These are phyloP conservation scores for Chironomus riparius DNA, from an alignment of 2,888 invertebrate genomes.

Conservation along the genomic window DNA sequence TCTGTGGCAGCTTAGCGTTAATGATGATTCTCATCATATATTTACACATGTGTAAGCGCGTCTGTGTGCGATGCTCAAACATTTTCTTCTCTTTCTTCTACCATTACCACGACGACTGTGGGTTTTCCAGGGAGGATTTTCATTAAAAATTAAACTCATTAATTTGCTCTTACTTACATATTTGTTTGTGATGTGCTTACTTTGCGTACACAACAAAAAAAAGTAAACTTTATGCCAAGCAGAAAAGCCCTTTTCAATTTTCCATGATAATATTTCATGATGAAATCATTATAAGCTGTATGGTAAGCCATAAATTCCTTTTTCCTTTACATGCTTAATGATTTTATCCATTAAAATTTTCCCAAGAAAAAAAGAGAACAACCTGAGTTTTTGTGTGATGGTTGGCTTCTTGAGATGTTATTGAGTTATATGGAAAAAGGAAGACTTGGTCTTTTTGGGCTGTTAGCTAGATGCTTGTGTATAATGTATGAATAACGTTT, in stretches of 20 bases:
- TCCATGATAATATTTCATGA: too few relatives aligned
- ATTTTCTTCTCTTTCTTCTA: background rate
- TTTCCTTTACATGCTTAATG: too few relatives aligned
- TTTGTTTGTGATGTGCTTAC: background rate
- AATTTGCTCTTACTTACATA: background rate
- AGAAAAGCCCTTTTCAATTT: background rate
- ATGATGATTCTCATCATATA: background rate
- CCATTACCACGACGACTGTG: background rate
- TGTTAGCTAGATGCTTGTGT: too few relatives aligned
- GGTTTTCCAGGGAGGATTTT: background rate
- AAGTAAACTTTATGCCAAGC: background rate
- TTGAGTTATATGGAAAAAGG: too few relatives aligned
- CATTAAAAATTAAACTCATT: conserved; percentile 6
- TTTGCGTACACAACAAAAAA: background rate
- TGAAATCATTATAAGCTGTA: too few relatives aligned
- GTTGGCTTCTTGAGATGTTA: too few relatives aligned
- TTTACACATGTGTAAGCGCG: background rate
- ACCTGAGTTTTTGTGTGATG: too few relatives aligned
- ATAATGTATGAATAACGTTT: too few relatives aligned
- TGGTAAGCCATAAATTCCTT: too few relatives aligned
- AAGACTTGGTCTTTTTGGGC: too few relatives aligned
- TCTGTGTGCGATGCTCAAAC: background rate
- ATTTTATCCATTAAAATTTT: too few relatives aligned
- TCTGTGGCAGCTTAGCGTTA: background rate
- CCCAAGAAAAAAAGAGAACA: too few relatives aligned